Percentiles rank a stretch among this genome's conserved stretches.
phyloP scores from a whole-genome alignment of 2,888 invertebrate species.

The Agapostemon virescens region DNA sequence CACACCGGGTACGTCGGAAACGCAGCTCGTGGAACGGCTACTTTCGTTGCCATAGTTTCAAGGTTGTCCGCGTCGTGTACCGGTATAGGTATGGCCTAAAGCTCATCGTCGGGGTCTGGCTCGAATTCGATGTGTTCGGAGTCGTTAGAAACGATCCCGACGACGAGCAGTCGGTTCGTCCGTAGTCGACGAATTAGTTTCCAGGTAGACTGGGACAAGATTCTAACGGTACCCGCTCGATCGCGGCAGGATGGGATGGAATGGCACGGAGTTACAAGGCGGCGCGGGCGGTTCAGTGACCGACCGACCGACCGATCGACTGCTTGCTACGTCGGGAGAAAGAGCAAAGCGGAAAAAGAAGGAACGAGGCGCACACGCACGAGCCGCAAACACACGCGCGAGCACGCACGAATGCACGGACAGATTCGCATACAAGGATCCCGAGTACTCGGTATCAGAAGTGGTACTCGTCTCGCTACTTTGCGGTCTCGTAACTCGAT shows the following conservation, averaged over 20 bases:
- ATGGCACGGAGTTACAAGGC: conserved; percentile 71
- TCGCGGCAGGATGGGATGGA: conserved; percentile 68
- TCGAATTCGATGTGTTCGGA: neutral
- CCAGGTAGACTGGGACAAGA: conserved; percentile 73
- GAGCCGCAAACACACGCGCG: neutral
- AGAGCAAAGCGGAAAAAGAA: conserved; percentile 44
- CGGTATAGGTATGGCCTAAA: conserved; percentile 16
- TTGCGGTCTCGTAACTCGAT: conserved; percentile 66
- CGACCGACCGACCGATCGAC: conserved; percentile 76
- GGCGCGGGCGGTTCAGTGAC: conserved; percentile 77
- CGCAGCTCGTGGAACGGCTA: neutral
- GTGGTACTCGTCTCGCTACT: conserved; percentile 58
- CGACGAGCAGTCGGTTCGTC: conserved; percentile 29
- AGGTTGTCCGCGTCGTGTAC: conserved; percentile 37
- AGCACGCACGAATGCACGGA: neutral
- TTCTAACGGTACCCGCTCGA: conserved; percentile 75
- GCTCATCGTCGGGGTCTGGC: conserved; percentile 11
- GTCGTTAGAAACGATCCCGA: conserved; percentile 33
- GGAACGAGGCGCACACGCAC: conserved; percentile 27
- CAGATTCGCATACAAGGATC: conserved; percentile 5
- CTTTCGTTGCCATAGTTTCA: conserved; percentile 41
- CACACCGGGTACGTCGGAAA: neutral
- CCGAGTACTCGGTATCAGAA: conserved; percentile 53
- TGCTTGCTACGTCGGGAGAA: conserved; percentile 54
- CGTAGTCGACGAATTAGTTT: conserved; percentile 60